phyloP scores from a whole-genome alignment of 1,140 invertebrate genomes.

The Planococcus citri region DNA sequence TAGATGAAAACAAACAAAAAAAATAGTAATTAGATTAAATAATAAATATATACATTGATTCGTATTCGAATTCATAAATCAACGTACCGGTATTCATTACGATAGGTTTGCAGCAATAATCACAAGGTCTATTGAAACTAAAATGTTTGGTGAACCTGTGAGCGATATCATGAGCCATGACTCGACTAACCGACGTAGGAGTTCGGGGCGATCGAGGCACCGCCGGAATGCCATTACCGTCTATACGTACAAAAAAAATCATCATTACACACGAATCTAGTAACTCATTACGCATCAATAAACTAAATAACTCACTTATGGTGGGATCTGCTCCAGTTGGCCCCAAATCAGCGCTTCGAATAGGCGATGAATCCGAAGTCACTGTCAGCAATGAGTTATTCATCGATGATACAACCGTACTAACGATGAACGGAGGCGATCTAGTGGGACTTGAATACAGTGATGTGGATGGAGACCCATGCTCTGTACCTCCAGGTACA shows the following conservation, averaged over 20 bases:
- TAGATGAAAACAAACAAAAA: constrained; percentile 27
- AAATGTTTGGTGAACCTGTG: constrained; percentile 82
- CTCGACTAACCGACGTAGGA: constrained; percentile 45
- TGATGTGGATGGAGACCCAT: constrained; percentile 36
- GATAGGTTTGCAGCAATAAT: constrained; percentile 83
- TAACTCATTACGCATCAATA: background rate
- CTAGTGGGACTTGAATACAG: constrained; percentile 48
- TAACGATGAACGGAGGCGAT: constrained; percentile 42
- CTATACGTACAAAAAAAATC: background rate
- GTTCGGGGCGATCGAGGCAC: constrained; percentile 65
- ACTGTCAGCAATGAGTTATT: constrained; percentile 10
- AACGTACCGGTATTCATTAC: constrained; percentile 53
- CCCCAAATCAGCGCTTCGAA: background rate
- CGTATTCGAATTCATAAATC: background rate
- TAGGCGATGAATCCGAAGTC: background rate
- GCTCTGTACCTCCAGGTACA: constrained; percentile 49
- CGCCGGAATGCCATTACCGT: background rate
- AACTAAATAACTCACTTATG: background rate
- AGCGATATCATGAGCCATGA: constrained; percentile 80
- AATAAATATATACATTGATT: background rate
- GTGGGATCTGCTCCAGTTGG: background rate
- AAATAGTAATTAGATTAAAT: constrained; percentile 21
- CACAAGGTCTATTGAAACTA: constrained; percentile 79
- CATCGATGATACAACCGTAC: background rate
- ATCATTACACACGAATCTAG: background rate